Evolutionary conservation across 2,797 vertebrate species (phyloP).

Genomic region (Anabacerthia variegaticeps): DNA sequence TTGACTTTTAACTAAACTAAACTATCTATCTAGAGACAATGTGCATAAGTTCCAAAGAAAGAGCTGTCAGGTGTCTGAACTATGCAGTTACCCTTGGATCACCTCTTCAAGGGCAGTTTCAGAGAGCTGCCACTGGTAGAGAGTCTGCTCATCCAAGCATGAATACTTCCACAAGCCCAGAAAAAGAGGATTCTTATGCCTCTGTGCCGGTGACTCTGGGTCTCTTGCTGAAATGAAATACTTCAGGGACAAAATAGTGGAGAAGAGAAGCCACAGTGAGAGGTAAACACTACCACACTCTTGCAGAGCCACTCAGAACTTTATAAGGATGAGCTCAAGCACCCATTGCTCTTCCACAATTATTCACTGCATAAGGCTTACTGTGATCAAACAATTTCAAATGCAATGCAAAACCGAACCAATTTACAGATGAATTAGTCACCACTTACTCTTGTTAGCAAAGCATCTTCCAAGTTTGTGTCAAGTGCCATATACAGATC

Average conservation of each 20-base stretch:
- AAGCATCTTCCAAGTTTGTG: background rate
- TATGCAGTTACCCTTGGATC: background rate
- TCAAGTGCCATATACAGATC: background rate
- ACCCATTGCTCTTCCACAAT: background rate
- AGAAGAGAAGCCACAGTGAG: background rate
- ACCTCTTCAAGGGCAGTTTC: background rate
- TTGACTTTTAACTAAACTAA: background rate
- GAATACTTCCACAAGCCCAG: background rate
- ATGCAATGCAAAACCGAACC: background rate
- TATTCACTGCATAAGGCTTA: background rate
- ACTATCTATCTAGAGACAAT: background rate
- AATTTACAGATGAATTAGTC: background rate
- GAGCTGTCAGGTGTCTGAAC: background rate
- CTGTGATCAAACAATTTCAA: background rate
- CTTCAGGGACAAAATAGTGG: background rate
- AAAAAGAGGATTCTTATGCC: background rate
- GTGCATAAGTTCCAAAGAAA: background rate
- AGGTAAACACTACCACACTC: background rate
- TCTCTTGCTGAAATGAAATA: background rate
- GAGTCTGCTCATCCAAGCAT: background rate
- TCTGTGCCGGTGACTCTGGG: background rate
- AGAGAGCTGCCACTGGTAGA: background rate
- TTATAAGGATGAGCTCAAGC: background rate
- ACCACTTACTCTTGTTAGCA: background rate
- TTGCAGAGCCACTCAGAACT: background rate